Base-by-base conservation (phyloP, 1,140 invertebrate genomes). In the Scylla paramamosain region DNA sequence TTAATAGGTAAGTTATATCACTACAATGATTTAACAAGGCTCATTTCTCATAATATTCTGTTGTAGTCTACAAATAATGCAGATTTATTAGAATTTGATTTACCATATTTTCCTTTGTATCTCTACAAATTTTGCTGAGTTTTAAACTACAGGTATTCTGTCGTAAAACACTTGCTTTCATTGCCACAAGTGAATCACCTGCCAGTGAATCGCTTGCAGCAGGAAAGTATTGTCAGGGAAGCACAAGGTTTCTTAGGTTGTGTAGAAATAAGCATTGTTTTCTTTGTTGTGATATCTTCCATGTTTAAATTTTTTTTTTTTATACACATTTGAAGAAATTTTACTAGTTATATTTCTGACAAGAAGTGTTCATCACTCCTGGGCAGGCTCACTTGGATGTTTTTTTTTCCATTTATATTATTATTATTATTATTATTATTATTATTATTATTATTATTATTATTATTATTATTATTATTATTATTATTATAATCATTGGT, bases 251-350 rank as follows among this genome's bases (percentile, higher is more conserved):
- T n/a, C 67, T 77, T 77, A 7, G n/a, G 16, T 77, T 25, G 25
- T 77, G 67, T 59, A 59, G 67, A 77, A 77, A 77, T 77, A 77
- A 77, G 67, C 20, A n/a, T 77, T 77, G 67, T n/a, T 77, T 77
- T n/a, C 67, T 77, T 77, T n/a, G 52, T 59, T 59, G 67, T 77
- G 67, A 77, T 77, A 77, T 77, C n/a, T 77, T 77, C 6, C 20
- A 77, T 7, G 20, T 77, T 7, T 77, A 20, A 77, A 77, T n/a
- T 7, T 77, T 0, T 20, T 77, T 77, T 77, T 7, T 77, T 77
- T n/a, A 20, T n/a, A n/a, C 20, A 77, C 6, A n/a, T 67, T 67
- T 67, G 25, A n/a, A 77, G 67, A 7, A 77, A n/a, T 77, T 8
- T 20, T n/a, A 39, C 39, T 39, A 77, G n/a, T 77, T 77, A n/a